Base-by-base conservation (phyloP, 2,113 vertebrate species). In the Notarius lentiginosus region DNA sequence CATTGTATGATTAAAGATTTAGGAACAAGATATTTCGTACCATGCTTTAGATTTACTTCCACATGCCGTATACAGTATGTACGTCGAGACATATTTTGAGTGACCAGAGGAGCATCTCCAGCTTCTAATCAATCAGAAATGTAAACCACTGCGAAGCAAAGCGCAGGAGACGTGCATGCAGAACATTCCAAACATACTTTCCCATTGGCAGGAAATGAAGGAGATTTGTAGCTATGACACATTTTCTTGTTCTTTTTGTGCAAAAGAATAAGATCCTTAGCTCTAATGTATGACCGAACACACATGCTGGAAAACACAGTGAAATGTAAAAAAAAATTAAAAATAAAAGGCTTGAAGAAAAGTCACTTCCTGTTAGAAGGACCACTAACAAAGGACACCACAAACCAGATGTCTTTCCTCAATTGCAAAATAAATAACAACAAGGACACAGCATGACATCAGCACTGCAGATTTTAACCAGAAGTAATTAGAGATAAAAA, bases 151-250 rank as follows among this genome's bases (percentile, higher is more conserved):
- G 30, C 9, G 27, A 77, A 77, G 66, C 27, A 87, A 85, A 66
- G 15, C 82, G 58, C 53, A 58, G 27, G 47, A 77, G 58, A 77
- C 15, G 1, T 83, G 58, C 68, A 75, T 51, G 53, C 58, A 61
- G 18, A 58, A 15, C 81, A 84, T 88, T 87, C 87, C 82, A 30
- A 68, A 41, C 87, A 87, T 86, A 87, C 60, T 90, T 88, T 84
- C 77, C 27, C 87, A 87, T 14, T 60, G 22, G 86, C 68, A 81
- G 55, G 80, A 81, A 81, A 61, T 58, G 17, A 61, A 76, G 83
- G 68, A 63, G 68, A 61, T 27, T 75, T 85, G 22, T 49, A 79
- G 20, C 84, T 63, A 2, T 27, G 18, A 55, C 5, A 60, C 34
- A 53, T 83, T 47, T 55, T 60, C 22, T 80, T 27, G n/a, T 20